These are phyloP conservation scores for Heliconius ethilla DNA, from an alignment of 2,888 invertebrate genomes.

Conservation along the genomic window DNA sequence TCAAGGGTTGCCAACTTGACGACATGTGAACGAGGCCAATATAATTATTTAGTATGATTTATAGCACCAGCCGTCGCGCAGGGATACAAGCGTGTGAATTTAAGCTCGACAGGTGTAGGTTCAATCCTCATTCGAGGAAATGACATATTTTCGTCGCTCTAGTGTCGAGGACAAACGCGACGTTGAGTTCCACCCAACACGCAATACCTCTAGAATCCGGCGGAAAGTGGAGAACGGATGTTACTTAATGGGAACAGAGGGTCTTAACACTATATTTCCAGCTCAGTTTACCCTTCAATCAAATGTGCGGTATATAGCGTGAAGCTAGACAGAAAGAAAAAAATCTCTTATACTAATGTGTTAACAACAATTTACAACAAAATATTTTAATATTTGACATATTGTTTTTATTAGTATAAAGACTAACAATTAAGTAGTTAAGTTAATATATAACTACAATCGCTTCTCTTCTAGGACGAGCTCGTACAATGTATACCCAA, in stretches of 20 bases:
- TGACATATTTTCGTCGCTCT: no score
- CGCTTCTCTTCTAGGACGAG: background rate
- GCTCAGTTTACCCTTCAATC: no score
- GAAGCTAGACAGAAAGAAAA: background rate
- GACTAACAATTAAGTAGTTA: background rate
- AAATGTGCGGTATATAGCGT: no score
- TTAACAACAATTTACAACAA: background rate
- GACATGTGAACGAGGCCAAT: background rate
- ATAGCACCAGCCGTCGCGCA: background rate
- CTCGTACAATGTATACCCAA: background rate
- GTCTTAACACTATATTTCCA: no score
- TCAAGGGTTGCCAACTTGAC: slow-evolving; percentile 2
- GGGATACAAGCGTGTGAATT: no score
- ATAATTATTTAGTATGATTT: background rate
- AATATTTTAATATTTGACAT: background rate
- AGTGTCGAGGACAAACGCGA: no score
- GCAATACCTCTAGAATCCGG: no score
- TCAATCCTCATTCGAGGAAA: no score
- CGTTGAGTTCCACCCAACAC: no score
- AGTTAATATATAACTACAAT: background rate
- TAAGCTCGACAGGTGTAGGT: no score
- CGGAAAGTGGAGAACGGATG: background rate
- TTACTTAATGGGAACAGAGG: no score
- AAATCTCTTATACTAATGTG: background rate
- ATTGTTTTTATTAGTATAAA: background rate